Percentiles rank a stretch among this genome's conserved stretches.
Conservation (phyloP, 1,140 invertebrate genomes). For the Apis cerana region DNA sequence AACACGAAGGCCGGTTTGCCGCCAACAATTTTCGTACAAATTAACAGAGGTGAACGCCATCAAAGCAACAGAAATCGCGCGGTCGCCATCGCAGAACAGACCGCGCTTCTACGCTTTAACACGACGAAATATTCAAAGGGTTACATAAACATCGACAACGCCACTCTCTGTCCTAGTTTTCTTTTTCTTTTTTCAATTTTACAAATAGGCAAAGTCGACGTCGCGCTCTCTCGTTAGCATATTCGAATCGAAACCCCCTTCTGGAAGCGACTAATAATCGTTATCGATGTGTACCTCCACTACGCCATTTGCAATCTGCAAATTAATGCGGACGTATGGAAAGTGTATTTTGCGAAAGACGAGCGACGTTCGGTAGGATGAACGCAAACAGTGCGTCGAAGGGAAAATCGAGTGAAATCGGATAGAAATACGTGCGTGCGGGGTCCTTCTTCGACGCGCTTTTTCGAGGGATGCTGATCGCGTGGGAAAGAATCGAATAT, state of each 20-base stretch:
- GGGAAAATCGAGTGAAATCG: slow-evolving; percentile 1
- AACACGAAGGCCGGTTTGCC: neutral
- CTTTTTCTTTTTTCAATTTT: neutral
- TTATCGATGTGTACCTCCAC: slow-evolving; percentile 4
- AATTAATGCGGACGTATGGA: slow-evolving; percentile 31
- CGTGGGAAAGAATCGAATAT: neutral
- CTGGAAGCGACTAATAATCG: slow-evolving; percentile 34
- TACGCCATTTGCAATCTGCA: slow-evolving; percentile 27
- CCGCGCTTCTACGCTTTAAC: neutral
- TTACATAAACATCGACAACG: neutral
- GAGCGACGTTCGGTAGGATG: neutral
- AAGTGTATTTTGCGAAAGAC: slow-evolving; percentile 9
- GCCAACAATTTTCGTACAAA: slow-evolving; percentile 11
- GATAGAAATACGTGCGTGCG: neutral
- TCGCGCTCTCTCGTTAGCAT: slow-evolving; percentile 8
- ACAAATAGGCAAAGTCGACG: neutral
- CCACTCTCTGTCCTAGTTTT: neutral
- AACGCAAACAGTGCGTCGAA: neutral
- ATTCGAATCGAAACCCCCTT: neutral
- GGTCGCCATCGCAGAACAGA: neutral
- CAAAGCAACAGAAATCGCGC: neutral
- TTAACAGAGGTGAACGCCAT: neutral
- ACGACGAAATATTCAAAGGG: slow-evolving; percentile 21
- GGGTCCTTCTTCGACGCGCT: neutral
- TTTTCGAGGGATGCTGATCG: neutral